Evolutionary conservation across 2,797 vertebrate genomes (phyloP).

Genomic region (Sorex maritimensis): DNA sequence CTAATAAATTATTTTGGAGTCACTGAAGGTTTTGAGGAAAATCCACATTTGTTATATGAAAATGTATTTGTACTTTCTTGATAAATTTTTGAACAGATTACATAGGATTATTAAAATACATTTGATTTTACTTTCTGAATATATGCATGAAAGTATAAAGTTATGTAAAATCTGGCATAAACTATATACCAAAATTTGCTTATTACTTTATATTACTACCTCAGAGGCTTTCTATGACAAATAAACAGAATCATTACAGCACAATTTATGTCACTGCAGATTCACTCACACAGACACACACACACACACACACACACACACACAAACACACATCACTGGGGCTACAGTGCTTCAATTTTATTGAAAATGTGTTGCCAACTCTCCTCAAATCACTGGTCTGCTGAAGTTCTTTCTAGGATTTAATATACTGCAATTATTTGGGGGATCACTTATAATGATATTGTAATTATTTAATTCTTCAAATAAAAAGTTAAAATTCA

Average conservation of each 20-base stretch:
- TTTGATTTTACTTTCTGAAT: neutral
- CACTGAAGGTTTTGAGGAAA: neutral
- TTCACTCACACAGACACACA: neutral
- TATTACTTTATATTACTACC: neutral
- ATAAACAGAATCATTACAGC: constrained; percentile 16
- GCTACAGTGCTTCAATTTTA: neutral
- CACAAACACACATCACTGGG: neutral
- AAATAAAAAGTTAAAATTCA: neutral
- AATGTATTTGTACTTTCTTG: neutral
- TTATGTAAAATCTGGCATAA: neutral
- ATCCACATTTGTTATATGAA: neutral
- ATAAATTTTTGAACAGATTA: constrained; percentile 17
- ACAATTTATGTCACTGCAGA: neutral
- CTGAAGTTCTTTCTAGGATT: constrained; percentile 12
- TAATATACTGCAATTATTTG: neutral
- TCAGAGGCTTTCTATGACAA: neutral
- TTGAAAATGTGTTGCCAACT: neutral
- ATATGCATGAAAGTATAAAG: neutral
- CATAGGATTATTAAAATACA: neutral
- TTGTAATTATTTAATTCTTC: neutral
- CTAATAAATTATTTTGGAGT: neutral
- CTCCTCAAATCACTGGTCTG: neutral
- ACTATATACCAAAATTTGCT: neutral
- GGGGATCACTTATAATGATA: neutral
- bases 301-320: no score